These are phyloP conservation scores for Tineola bisselliella DNA, from an alignment of 2,888 invertebrate genomes.

Conservation along the genomic window DNA sequence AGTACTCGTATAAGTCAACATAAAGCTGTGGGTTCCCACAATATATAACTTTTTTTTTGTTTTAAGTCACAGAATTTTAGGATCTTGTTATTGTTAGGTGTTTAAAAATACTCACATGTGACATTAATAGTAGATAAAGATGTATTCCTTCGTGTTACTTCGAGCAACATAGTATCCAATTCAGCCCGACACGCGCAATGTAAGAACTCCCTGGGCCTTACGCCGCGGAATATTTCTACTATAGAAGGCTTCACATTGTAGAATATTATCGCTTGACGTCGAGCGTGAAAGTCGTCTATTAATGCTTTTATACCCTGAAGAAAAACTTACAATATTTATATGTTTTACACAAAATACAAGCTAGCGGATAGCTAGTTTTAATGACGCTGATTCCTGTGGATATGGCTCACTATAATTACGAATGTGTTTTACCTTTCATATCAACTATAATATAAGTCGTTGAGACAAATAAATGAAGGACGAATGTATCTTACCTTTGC, in stretches of 20 bases:
- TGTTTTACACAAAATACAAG: no score
- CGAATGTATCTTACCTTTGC: constrained; percentile 71
- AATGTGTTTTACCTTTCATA: no score
- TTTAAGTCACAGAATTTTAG: no score
- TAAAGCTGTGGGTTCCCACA: no score
- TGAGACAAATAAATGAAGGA: no score
- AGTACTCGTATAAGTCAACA: no score
- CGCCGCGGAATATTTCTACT: constrained; percentile 74
- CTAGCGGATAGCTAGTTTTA: no score
- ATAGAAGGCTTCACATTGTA: constrained; percentile 80
- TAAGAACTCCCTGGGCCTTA: constrained; percentile 74
- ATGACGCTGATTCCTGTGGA: no score
- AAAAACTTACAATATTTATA: constrained; percentile 18
- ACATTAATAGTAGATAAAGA: neutral
- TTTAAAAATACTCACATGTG: neutral
- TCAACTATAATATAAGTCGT: no score
- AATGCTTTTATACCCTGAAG: constrained; percentile 76
- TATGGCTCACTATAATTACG: no score
- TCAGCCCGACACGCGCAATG: constrained; percentile 34
- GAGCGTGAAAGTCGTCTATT: constrained; percentile 74
- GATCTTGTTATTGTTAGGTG: no score
- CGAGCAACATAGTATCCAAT: constrained; percentile 33
- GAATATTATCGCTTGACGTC: constrained; percentile 76
- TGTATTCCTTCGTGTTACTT: neutral
- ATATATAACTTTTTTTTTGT: no score